Conservation (phyloP, 2,113 vertebrate species). For the cat (Felis catus) region DNA sequence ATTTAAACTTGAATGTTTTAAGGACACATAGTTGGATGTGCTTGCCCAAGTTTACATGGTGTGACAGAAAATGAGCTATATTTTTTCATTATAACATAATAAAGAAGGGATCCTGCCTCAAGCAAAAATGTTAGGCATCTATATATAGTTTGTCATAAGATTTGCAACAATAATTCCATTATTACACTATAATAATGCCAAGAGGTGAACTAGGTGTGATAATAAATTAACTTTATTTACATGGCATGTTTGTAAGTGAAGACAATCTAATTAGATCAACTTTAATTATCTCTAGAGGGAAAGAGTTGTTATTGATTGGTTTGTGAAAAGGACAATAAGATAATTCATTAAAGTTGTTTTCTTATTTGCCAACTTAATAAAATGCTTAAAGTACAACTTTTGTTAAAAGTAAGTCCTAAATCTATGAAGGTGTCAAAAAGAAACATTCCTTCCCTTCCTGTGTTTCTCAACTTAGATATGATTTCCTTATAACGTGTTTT, state of each 20-base stretch:
- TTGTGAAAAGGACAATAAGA: constrained; percentile 61
- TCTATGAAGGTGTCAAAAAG: neutral
- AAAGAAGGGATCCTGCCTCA: neutral
- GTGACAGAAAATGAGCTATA: neutral
- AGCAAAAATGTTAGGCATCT: neutral
- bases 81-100: neutral
- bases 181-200: constrained; percentile 48
- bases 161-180: constrained; percentile 46
- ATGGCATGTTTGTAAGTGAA: constrained; percentile 67
- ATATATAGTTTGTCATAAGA: neutral
- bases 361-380: constrained; percentile 60
- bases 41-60: neutral
- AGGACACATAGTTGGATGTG: neutral
- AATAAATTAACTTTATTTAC: constrained; percentile 75
- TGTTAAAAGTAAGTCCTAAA: constrained; percentile 9
- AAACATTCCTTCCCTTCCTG: neutral
- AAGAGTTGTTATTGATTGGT: constrained; percentile 65
- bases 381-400: neutral
- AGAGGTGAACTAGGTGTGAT: constrained; percentile 38
- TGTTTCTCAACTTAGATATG: neutral
- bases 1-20: neutral
- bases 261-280: constrained; percentile 71
- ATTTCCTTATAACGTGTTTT: neutral
- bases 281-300: constrained; percentile 72
- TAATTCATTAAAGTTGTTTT: constrained; percentile 72